A percentile compares a stretch with the other conserved stretches of the same genome.
phyloP scores from a whole-genome alignment of 2,888 invertebrate genomes.

The Maniola hyperantus region DNA sequence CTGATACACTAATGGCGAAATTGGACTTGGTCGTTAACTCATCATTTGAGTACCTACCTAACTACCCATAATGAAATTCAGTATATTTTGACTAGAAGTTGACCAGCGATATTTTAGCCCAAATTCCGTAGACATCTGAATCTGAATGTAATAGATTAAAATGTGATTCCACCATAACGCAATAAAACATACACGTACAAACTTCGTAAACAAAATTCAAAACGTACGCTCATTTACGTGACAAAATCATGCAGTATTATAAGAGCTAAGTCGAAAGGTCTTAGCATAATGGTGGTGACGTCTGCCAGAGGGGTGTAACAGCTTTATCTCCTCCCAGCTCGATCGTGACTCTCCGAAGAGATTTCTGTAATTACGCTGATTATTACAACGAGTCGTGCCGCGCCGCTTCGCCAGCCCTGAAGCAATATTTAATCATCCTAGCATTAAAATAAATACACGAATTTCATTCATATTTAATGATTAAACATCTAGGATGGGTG shows the following conservation, averaged over 20 bases:
- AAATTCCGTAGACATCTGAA: neutral
- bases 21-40: too few species aligned
- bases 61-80: too few species aligned
- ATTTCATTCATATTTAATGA: neutral
- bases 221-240: slow-evolving; percentile 8
- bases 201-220: slow-evolving; percentile 2
- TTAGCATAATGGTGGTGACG: slow-evolving; percentile 54
- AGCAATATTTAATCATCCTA: slow-evolving; percentile 17
- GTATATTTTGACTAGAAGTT: too few species aligned
- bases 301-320: slow-evolving; percentile 61
- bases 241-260: slow-evolving; percentile 15
- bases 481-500: neutral
- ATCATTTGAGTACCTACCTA: too few species aligned
- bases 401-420: slow-evolving; percentile 16
- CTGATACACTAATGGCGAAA: too few species aligned
- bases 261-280: slow-evolving; percentile 45
- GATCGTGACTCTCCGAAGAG: slow-evolving; percentile 79
- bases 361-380: slow-evolving; percentile 79
- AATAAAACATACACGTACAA: neutral
- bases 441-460: slow-evolving; percentile 14
- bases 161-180: neutral
- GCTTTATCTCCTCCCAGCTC: slow-evolving; percentile 78
- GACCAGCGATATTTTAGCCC: neutral
- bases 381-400: slow-evolving; percentile 57
- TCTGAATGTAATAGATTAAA: neutral